phyloP scores from a whole-genome alignment of 2,888 invertebrate species.

The Tipula unca region DNA sequence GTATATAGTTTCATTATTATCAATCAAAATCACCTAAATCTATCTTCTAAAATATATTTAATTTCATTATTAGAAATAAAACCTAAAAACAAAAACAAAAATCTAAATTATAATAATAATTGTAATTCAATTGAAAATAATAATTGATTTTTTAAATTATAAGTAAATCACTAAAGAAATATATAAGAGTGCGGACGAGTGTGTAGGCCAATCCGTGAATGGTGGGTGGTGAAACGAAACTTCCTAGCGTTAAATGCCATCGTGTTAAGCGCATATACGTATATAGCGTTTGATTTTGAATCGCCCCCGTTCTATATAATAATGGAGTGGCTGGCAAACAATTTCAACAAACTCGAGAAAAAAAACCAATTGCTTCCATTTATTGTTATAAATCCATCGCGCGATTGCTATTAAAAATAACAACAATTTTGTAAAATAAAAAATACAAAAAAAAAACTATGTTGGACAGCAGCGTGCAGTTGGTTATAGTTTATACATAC shows the following conservation, averaged over 20 bases:
- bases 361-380: constrained; percentile 1
- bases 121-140: constrained; percentile 8
- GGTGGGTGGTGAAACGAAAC: neutral
- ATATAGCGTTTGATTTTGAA: neutral
- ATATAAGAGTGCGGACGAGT: neutral
- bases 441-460: neutral
- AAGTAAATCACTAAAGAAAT: neutral
- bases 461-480: neutral
- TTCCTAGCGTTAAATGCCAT: neutral
- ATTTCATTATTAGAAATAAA: constrained; percentile 8
- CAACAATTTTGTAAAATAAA: neutral
- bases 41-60: constrained; percentile 9
- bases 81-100: neutral
- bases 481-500: neutral
- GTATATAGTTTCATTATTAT: neutral
- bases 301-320: neutral
- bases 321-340: neutral
- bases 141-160: neutral
- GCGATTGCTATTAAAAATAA: neutral
- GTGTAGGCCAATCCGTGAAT: neutral
- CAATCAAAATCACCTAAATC: constrained; percentile 14
- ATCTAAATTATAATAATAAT: neutral
- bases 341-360: neutral
- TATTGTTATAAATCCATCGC: constrained; percentile 14
- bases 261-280: neutral